phyloP scores from a whole-genome alignment of 1,140 invertebrate species.

The Hermatobates lingyangjiaoensis region DNA sequence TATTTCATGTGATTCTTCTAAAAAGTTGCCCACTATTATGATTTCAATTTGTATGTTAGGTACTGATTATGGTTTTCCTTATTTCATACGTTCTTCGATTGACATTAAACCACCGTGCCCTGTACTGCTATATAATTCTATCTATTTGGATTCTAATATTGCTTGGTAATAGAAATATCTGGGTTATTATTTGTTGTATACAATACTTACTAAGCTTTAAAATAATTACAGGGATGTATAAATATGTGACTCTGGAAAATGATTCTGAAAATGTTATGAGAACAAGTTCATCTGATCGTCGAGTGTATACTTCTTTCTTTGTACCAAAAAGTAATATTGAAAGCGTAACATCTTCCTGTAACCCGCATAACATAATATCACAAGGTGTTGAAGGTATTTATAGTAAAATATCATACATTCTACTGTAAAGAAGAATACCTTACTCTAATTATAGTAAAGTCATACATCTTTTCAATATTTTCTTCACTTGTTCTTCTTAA shows the following conservation, averaged over 20 bases:
- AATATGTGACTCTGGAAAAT: conserved; percentile 41
- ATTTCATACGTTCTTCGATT: conserved; percentile 22
- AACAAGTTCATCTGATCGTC: conserved; percentile 20
- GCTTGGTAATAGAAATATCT: conserved; percentile 35
- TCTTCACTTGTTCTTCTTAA: too few species aligned
- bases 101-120: conserved; percentile 47
- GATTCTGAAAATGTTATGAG: conserved; percentile 19
- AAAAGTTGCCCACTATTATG: too few species aligned
- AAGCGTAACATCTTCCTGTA: conserved; percentile 29
- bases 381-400: conserved; percentile 42
- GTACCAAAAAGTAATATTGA: conserved; percentile 41
- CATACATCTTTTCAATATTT: too few species aligned
- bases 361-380: conserved; percentile 39
- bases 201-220: not conserved
- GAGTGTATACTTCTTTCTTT: conserved; percentile 28
- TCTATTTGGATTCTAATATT: conserved; percentile 59
- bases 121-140: conserved; percentile 55
- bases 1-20: too few species aligned
- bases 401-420: too few species aligned
- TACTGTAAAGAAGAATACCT: too few species aligned
- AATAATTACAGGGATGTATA: conserved; percentile 43
- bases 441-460: too few species aligned
- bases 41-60: not conserved
- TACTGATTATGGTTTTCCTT: conserved; percentile 4
- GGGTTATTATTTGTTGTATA: not conserved